Percentiles rank a stretch among this genome's conserved stretches.
Conservation (phyloP, 2,888 invertebrate species). For the Cepaea hortensis region DNA sequence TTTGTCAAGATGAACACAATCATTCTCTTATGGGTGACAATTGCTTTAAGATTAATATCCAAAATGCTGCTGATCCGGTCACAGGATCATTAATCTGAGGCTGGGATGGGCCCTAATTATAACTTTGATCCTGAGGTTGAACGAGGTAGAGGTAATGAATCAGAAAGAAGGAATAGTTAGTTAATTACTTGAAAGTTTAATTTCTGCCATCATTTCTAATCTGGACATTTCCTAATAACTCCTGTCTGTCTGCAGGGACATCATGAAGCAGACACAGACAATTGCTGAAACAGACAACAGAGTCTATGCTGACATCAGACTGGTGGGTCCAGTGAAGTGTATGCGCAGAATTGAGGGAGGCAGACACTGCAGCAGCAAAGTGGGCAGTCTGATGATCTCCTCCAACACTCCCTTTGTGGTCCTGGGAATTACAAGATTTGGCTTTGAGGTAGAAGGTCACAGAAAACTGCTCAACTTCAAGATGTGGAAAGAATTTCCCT, state of each 20-base stretch:
- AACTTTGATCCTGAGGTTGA: too few relatives aligned
- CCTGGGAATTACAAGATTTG: neutral
- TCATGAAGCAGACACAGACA: neutral
- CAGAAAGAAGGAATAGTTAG: too few relatives aligned
- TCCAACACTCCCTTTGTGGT: conserved; percentile 21
- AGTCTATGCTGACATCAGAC: neutral
- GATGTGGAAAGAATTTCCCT: conserved; percentile 41
- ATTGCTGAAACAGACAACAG: neutral
- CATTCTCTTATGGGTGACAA: too few relatives aligned
- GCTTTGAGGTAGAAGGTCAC: neutral
- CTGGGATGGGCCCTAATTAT: too few relatives aligned
- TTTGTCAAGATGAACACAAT: too few relatives aligned
- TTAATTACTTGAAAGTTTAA: too few relatives aligned
- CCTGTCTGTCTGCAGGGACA: neutral
- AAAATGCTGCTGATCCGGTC: too few relatives aligned
- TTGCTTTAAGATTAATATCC: too few relatives aligned
- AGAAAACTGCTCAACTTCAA: conserved; percentile 1
- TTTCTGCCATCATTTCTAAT: too few relatives aligned
- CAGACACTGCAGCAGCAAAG: neutral
- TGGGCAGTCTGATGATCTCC: conserved; percentile 31
- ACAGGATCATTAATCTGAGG: too few relatives aligned
- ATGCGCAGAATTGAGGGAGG: neutral
- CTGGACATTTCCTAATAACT: neutral
- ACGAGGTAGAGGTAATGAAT: too few relatives aligned
- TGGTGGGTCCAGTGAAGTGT: neutral